Conservation (phyloP, 2,888 invertebrate species). For the Aradus depressus region DNA sequence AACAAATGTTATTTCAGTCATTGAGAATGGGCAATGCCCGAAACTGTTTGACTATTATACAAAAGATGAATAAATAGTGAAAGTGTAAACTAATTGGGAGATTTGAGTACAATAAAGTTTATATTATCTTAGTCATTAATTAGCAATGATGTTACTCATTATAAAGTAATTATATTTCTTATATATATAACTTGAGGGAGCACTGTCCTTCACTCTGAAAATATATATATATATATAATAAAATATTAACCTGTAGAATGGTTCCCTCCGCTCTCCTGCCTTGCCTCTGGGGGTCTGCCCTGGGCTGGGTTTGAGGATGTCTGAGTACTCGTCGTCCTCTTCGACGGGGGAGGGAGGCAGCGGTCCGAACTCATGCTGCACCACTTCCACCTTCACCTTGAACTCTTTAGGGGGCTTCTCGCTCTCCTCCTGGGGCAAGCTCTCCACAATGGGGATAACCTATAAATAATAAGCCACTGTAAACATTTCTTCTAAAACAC, state of each 20-base stretch:
- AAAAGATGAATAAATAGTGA: too few relatives aligned
- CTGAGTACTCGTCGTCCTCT: slow-evolving; percentile 65
- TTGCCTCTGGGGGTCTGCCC: slow-evolving; percentile 29
- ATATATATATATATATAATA: not conserved
- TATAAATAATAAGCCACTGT: slow-evolving; percentile 12
- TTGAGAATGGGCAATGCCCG: too few relatives aligned
- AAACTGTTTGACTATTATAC: too few relatives aligned
- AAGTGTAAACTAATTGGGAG: too few relatives aligned
- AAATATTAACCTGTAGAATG: slow-evolving; percentile 29
- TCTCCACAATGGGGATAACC: slow-evolving; percentile 28
- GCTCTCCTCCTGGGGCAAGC: slow-evolving; percentile 20
- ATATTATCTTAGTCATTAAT: too few relatives aligned
- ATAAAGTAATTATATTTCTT: too few relatives aligned
- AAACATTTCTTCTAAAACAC: not conserved
- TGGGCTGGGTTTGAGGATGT: slow-evolving; percentile 47
- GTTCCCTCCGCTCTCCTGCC: slow-evolving; percentile 31
- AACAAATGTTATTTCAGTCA: too few relatives aligned
- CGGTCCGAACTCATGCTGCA: slow-evolving; percentile 58
- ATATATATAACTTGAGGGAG: too few relatives aligned
- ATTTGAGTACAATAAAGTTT: too few relatives aligned
- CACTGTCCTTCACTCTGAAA: too few relatives aligned
- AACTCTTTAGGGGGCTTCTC: slow-evolving; percentile 35
- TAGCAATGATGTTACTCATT: too few relatives aligned
- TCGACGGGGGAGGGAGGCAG: slow-evolving; percentile 74
- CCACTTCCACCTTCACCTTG: slow-evolving; percentile 49